phyloP scores from a whole-genome alignment of 2,888 invertebrate species.

The Helobdella robusta region DNA sequence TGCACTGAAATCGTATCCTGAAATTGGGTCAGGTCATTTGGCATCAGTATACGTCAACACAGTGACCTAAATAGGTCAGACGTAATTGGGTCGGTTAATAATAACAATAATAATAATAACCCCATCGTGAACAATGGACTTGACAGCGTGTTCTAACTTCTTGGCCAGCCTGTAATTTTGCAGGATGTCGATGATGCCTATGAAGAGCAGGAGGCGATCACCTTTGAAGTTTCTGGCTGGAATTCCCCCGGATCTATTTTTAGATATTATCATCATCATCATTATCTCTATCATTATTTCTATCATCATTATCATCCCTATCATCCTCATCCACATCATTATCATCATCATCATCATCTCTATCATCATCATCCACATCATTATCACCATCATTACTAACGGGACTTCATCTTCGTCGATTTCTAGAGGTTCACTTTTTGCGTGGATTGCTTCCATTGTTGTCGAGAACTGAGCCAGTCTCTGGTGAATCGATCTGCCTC shows the following conservation, averaged over 20 bases:
- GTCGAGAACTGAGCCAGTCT: constrained; percentile 90
- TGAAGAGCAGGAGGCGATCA: constrained; percentile 81
- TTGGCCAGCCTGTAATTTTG: constrained; percentile 94
- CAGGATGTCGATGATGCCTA: constrained; percentile 95
- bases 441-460: constrained; percentile 96
- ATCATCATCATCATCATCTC: too few relatives aligned
- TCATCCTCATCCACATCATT: too few relatives aligned
- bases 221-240: constrained; percentile 93
- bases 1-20: constrained; percentile 65
- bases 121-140: constrained; percentile 87
- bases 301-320: too few relatives aligned
- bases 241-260: constrained; percentile 83
- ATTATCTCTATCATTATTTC: background rate
- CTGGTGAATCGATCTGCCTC: constrained; percentile 54
- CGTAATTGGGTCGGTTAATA: background rate
- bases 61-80: background rate
- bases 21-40: background rate
- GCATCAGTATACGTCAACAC: background rate
- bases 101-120: constrained; percentile 34
- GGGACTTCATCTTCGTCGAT: constrained; percentile 70
- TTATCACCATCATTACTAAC: constrained; percentile 65
- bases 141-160: constrained; percentile 95
- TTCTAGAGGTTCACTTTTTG: constrained; percentile 54
- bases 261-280: background rate
- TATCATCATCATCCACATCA: too few relatives aligned